phyloP scores from a whole-genome alignment of 2,797 vertebrate species.

The Etheostoma nigrum region DNA sequence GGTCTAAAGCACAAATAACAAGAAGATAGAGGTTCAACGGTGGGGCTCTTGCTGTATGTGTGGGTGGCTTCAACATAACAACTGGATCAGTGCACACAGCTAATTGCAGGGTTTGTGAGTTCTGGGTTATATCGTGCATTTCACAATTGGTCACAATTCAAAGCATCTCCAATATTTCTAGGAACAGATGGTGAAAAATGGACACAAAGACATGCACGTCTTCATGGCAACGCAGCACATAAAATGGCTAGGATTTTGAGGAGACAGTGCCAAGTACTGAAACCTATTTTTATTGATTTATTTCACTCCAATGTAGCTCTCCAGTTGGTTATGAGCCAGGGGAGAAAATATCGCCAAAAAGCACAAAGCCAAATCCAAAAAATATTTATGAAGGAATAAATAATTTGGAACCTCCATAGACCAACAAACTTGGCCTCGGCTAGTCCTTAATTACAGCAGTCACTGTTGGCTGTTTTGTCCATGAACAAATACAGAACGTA shows the following conservation, averaged over 20 bases:
- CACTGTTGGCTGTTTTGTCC: constrained; percentile 38
- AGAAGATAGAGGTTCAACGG: constrained; percentile 39
- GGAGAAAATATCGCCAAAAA: constrained; percentile 56
- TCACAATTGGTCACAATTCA: constrained; percentile 52
- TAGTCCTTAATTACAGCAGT: constrained; percentile 23
- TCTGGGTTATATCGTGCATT: constrained; percentile 43
- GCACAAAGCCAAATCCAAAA: constrained; percentile 58
- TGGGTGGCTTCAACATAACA: constrained; percentile 41
- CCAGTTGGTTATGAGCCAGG: constrained; percentile 64
- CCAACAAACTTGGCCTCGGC: constrained; percentile 50
- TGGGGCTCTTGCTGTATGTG: constrained; percentile 31
- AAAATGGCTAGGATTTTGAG: constrained; percentile 63
- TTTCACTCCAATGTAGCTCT: constrained; percentile 56
- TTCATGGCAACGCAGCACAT: constrained; percentile 61
- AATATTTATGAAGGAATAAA: constrained; percentile 67
- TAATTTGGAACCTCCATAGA: constrained; percentile 63
- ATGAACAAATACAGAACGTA: constrained; percentile 18
- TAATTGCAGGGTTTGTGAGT: constrained; percentile 49
- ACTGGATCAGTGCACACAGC: constrained; percentile 48
- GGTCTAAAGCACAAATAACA: constrained; percentile 40
- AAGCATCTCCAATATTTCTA: constrained; percentile 59
- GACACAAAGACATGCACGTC: constrained; percentile 64
- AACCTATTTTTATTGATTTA: constrained; percentile 70
- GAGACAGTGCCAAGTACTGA: constrained; percentile 58
- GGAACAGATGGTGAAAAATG: constrained; percentile 76